Conservation (phyloP, 1,140 invertebrate species). For the Ectropis grisescens region DNA sequence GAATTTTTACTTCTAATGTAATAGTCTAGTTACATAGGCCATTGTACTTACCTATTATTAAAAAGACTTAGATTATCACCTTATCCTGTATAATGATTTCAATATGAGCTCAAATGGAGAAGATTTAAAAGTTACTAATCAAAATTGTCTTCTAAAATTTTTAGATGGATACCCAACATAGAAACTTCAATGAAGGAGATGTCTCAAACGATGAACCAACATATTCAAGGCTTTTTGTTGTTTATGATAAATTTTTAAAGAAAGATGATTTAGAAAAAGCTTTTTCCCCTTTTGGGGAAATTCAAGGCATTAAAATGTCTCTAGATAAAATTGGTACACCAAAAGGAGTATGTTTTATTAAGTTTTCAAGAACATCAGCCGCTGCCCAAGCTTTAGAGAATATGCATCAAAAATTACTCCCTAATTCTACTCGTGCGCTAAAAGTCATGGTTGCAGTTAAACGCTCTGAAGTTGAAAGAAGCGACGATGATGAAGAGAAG, state of each 20-base stretch:
- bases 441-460: conserved; percentile 89
- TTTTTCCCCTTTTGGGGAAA: conserved; percentile 87
- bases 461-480: conserved; percentile 80
- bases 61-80: no score
- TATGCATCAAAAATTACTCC: conserved; percentile 87
- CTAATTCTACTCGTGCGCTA: conserved; percentile 79
- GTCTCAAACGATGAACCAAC: conserved; percentile 28
- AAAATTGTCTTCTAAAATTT: no score
- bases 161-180: conserved; percentile 22
- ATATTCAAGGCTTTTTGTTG: conserved; percentile 79
- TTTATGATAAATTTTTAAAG: conserved; percentile 83
- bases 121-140: no score
- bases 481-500: conserved; percentile 79
- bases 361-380: conserved; percentile 88
- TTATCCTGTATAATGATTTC: no score
- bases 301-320: conserved; percentile 91
- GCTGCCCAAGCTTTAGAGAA: conserved; percentile 85
- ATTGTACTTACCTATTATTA: no score
- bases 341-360: conserved; percentile 87
- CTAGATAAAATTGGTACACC: conserved; percentile 87
- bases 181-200: conserved; percentile 21
- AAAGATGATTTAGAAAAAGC: conserved; percentile 84
- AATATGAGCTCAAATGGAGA: no score
- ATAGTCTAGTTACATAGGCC: no score
- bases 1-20: no score